Evolutionary conservation across 1,140 invertebrate genomes (phyloP), one percentile per base, ranked within the genome.

Genomic region (Drosophila seguyi): DNA sequence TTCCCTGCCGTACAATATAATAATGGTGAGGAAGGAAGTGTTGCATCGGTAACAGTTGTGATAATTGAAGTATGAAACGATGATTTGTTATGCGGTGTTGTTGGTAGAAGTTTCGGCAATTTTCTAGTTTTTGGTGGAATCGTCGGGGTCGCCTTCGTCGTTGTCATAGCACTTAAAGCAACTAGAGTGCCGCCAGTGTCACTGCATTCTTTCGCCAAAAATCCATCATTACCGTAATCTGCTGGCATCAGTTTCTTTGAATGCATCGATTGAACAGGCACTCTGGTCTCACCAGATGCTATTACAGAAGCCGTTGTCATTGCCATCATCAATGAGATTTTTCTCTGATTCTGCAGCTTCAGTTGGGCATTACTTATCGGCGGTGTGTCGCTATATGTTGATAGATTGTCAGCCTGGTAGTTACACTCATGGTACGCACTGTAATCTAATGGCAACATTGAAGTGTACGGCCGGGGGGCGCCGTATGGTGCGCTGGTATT

Each of bases 401-500:
- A 91, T 29, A 90, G 62, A 50, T 78, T 92, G 47, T 91, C 82
- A 18, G 50, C 38, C 52, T 78, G 73, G 45, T 72, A 63, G 42
- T 84, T 92, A 66, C 94, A 93, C 92, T 96, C 96, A 79, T 94
- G 94, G 92, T 95, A 95, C 92, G 96, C 96, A 75, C 95, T 95
- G 87, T 96, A 94, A 39, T 91, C 78, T 27, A 90, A 50, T 31
- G 92, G 77, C 39, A 92, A 55, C 79, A 92, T 87, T 7, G 92
- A 91, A 29, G 81, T 88, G 44, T 91, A 78, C 8, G 79, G 76
- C 14, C 90, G 55, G n/a, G 62, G 22, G 29, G 73, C 71, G 11
- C 75, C 81, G 42, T 67, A 63, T 13, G 52, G 13, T 4, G 31
- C 7, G 14, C 3, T 11, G 14, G 29, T 52, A 34, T 31, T 31